Conservation (phyloP, 1,140 invertebrate genomes). For the Panulirus ornatus region DNA sequence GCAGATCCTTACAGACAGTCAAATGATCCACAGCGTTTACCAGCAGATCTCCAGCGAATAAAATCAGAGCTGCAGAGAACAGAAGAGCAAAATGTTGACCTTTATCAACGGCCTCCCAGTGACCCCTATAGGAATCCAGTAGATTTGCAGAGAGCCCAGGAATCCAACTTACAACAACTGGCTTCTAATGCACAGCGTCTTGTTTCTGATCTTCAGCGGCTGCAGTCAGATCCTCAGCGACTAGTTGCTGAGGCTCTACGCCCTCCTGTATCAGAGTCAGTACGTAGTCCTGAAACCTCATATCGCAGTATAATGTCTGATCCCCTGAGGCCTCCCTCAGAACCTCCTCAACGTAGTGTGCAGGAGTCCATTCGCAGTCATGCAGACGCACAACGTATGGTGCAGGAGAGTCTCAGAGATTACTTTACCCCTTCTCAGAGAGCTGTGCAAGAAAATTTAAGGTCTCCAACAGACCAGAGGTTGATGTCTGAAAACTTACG, state of each 20-base stretch:
- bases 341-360: slow-evolving; percentile 47
- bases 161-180: slow-evolving; percentile 42
- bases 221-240: slow-evolving; percentile 64
- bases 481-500: slow-evolving; percentile 61
- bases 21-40: slow-evolving; percentile 53
- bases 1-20: slow-evolving; percentile 67
- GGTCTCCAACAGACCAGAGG: slow-evolving; percentile 62
- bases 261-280: slow-evolving; percentile 49
- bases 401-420: slow-evolving; percentile 71
- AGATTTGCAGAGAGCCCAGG: slow-evolving; percentile 65
- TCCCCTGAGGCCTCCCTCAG: slow-evolving; percentile 53
- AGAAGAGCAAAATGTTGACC: slow-evolving; percentile 53
- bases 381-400: slow-evolving; percentile 70
- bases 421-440: slow-evolving; percentile 64
- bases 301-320: slow-evolving; percentile 62
- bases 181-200: slow-evolving; percentile 63
- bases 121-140: slow-evolving; percentile 66
- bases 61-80: slow-evolving; percentile 57
- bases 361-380: slow-evolving; percentile 64
- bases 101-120: slow-evolving; percentile 58
- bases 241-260: slow-evolving; percentile 54
- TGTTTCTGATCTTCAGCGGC: slow-evolving; percentile 62
- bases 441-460: slow-evolving; percentile 52
- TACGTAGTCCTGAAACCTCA: slow-evolving; percentile 48
- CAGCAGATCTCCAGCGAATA: slow-evolving; percentile 66